Conservation (phyloP, 2,888 invertebrate genomes). For the Apantesis nais region DNA sequence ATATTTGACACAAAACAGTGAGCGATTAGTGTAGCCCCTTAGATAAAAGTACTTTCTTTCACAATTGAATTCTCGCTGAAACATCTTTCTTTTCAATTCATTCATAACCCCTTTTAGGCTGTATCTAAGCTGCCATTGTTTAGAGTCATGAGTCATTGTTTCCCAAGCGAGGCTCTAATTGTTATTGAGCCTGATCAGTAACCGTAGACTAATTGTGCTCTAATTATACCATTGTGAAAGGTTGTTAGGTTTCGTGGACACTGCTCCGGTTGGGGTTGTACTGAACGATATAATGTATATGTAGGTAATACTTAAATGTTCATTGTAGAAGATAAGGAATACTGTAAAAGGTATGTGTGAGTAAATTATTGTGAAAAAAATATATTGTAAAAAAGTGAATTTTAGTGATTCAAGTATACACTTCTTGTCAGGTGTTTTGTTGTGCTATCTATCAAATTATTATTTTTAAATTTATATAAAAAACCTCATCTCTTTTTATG, state of each 20-base stretch:
- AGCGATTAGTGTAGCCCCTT: not conserved
- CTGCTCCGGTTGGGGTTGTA: constrained; percentile 3
- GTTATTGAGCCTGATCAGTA: constrained; percentile 61
- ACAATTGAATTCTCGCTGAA: constrained; percentile 3
- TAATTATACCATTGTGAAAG: constrained; percentile 53
- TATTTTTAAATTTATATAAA: too few species aligned
- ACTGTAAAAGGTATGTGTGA: too few species aligned
- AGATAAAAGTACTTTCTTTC: not conserved
- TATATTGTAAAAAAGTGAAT: too few species aligned
- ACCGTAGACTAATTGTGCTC: constrained; percentile 56
- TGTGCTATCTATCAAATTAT: too few species aligned
- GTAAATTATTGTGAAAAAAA: too few species aligned
- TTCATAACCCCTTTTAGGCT: constrained; percentile 17
- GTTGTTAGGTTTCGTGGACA: constrained; percentile 22
- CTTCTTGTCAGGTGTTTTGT: too few species aligned
- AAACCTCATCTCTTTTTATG: too few species aligned
- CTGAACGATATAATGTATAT: not conserved
- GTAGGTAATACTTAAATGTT: not conserved
- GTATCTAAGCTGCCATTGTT: constrained; percentile 49
- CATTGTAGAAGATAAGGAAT: too few species aligned
- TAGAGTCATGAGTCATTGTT: constrained; percentile 48
- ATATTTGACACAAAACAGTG: not conserved
- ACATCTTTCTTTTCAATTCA: constrained; percentile 16
- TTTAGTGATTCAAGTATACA: too few species aligned
- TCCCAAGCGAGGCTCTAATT: constrained; percentile 52